Percentiles rank a stretch among this genome's conserved stretches.
Conservation (phyloP, 1,140 invertebrate genomes). For the Penaeus indicus region DNA sequence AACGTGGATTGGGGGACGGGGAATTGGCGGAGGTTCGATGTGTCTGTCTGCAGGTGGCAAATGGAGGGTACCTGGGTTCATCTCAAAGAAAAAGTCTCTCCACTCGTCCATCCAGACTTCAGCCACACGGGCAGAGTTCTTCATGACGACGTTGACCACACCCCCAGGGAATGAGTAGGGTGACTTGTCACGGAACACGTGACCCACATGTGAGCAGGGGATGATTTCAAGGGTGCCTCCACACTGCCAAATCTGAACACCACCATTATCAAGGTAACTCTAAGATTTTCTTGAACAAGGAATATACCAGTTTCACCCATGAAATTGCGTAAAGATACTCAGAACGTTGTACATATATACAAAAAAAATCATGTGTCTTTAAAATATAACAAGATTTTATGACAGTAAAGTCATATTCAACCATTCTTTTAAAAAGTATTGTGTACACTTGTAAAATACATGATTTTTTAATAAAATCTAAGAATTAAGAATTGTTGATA, state of each 20-base stretch:
- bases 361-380: no score
- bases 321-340: no score
- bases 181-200: conserved; percentile 76
- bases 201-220: conserved; percentile 73
- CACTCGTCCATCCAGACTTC: conserved; percentile 74
- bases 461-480: no score
- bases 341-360: no score
- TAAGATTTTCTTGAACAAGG: no score
- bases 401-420: no score
- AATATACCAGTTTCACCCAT: no score
- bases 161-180: conserved; percentile 76
- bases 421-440: no score
- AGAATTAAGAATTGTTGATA: no score
- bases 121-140: conserved; percentile 71
- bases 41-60: neutral
- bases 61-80: conserved; percentile 70
- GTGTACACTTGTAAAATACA: no score
- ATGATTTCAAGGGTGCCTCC: conserved; percentile 73
- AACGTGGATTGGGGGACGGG: conserved; percentile 5
- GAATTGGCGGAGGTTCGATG: neutral
- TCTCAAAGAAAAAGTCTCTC: conserved; percentile 72
- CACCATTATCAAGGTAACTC: neutral
- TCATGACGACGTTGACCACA: conserved; percentile 74
- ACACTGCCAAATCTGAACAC: conserved; percentile 72
- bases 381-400: no score